Evolutionary conservation across 2,113 vertebrate species (phyloP), one percentile per base, ranked within the genome.

Genomic region (Alouatta palliata): DNA sequence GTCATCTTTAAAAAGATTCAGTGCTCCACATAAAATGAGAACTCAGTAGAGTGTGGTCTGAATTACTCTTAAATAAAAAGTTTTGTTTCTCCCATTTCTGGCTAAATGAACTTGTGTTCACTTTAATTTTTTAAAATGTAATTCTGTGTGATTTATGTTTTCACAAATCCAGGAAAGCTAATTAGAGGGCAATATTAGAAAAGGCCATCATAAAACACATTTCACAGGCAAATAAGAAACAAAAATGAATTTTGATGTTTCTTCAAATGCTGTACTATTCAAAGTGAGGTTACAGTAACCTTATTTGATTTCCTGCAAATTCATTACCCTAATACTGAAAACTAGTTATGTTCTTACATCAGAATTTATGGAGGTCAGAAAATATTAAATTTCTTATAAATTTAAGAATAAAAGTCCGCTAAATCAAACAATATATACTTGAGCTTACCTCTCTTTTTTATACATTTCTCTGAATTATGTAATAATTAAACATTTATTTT

Each of bases 81-180:
- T 76, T 27, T 90, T 70, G 6, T 71, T 76, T 91, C 61, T 96
- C 25, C 27, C 64, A 89, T 9, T 94, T 77, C 12, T 80, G 6
- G 25, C 32, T 81, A 37, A 90, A 70, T 27, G 25, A 83, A 90
- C 66, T 93, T 54, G n/a, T 93, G 87, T 58, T 93, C 13, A 96
- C 61, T 97, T 91, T 79, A 95, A 95, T 97, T 96, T 95, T 58
- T 66, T 93, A 66, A 97, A 32, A 98, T 97, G 79, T 89, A 91
- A 64, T 4, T 81, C 56, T 13, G 19, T 56, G 37, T 66, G 71
- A 96, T 92, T 93, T 88, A 95, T 76, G 81, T 97, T 96, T 98
- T 97, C 82, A 90, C 25, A 75, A 97, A 97, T 98, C 97, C 95
- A 91, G 90, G 91, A 98, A 93, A 96, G 58, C 54, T 98, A 98